A percentile compares a stretch with the other conserved stretches of the same genome.
Evolutionary conservation across 2,888 invertebrate species (phyloP).

Genomic region (Scelioninae gen. 1): DNA sequence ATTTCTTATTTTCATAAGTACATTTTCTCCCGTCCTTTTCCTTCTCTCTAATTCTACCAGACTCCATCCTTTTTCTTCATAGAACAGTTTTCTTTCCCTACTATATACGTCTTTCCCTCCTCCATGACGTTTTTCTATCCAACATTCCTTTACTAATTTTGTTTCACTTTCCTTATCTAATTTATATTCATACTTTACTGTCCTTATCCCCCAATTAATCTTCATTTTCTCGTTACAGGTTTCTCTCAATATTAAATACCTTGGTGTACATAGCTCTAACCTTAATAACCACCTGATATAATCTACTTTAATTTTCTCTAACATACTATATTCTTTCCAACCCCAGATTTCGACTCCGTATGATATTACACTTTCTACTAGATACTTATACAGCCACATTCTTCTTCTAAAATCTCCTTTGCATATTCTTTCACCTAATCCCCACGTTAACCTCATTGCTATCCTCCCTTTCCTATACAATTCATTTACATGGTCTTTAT

Average conservation of each 20-base stretch:
- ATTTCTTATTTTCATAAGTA: background rate
- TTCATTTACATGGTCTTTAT: no score
- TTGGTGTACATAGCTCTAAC: slow-evolving; percentile 6
- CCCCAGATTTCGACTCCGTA: slow-evolving; percentile 22
- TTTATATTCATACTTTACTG: background rate
- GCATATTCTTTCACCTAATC: no score
- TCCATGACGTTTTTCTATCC: slow-evolving; percentile 3
- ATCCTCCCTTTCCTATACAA: no score
- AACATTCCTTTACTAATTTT: slow-evolving; percentile 13
- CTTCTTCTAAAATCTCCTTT: background rate
- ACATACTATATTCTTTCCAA: slow-evolving; percentile 1
- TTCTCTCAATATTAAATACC: slow-evolving; percentile 12
- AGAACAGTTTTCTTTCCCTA: no score
- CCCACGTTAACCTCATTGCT: no score
- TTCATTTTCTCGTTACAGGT: slow-evolving; percentile 4
- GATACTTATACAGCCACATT: slow-evolving; percentile 14
- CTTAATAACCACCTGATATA: slow-evolving; percentile 13
- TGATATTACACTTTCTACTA: no score
- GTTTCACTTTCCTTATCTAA: background rate
- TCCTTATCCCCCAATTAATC: slow-evolving; percentile 11
- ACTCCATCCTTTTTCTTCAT: slow-evolving; percentile 4
- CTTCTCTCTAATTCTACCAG: slow-evolving; percentile 1
- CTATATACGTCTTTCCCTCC: slow-evolving; percentile 6
- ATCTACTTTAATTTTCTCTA: no score
- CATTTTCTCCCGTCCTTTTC: background rate